Base-by-base conservation (phyloP, 2,888 invertebrate genomes). In the Drosophila quasianomalipes region DNA sequence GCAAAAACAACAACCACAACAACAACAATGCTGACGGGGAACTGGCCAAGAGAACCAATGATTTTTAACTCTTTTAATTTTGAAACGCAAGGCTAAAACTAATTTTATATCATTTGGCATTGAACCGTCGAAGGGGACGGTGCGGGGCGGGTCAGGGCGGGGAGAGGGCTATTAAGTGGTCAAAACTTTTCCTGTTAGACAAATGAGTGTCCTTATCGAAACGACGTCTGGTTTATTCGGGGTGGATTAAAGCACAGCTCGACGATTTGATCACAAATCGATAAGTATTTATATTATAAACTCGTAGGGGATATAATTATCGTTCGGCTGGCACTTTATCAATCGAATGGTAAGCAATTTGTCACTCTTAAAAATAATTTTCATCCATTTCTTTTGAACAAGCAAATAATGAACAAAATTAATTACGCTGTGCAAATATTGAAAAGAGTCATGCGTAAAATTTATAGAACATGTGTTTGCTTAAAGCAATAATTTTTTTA, bases 81-180 rank as follows among this genome's bases (percentile, higher is more conserved):
- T 76, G 75, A 73, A 89, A 60, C 70, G 64, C 78, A 82, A 89
- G 85, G 87, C 85, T 81, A 83, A 82, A 89, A 85, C 82, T 89
- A 89, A 85, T 89, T 87, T 84, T 74, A 74, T 76, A 89, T 89
- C 85, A 87, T 85, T 87, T 89, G 89, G 87, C 78, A 82, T 76
- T 84, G 83, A 75, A 39, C 60, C 41, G 37, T 14, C 5, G n/a
- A 39, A n/a, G 22, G 16, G 1, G 22, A 7, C 14, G 4, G 3
- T 5, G 16, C 35, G 1, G 16, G 4, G 26, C 16, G 0, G 26
- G 7, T n/a, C 28, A 26, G 4, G 22, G 47, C 16, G 2, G 26
- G 9, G n/a, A n/a, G 39, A 16, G 26, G 37, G 37, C 69, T 64
- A 72, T 72, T 74, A 49, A 81, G 66, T 67, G 65, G 72, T 71